Evolutionary conservation across 2,113 vertebrate genomes (phyloP), one percentile per base, ranked within the genome.

Genomic region (Aptenodytes patagonicus): DNA sequence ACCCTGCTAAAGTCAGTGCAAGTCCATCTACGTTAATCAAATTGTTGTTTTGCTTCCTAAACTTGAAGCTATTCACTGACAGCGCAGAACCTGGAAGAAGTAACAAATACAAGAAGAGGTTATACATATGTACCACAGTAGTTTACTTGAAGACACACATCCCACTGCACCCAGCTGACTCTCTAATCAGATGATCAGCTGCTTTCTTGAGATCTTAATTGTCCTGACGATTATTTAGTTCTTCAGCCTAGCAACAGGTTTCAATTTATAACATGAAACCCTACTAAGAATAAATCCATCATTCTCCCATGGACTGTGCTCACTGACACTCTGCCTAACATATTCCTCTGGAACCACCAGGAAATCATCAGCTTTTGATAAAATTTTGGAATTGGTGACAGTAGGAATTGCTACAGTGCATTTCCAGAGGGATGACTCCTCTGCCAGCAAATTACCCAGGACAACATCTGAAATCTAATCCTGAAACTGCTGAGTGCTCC

Each of bases 211-310:
- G 54, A 65, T 77, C 73, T 70, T 91, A 71, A 49, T 57, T 88
- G 34, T 78, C 55, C 58, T 65, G 73, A 40, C 44, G 82, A 90
- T 65, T 93, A 84, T 94, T 93, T 95, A 89, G 87, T 93, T 92
- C 83, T 90, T 83, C 76, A 93, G 58, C 58, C 79, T 79, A 89
- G 81, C 81, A 91, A 96, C 73, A 89, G 69, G 69, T 84, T 96
- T 70, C 84, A 68, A 58, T 77, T 58, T 79, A 89, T 89, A 95
- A 83, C 69, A 87, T 38, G 25, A 95, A 94, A 82, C 54, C 24
- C 42, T 61, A 55, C 31, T 60, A 93, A 22, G 71, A 87, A 88
- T 66, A 87, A 95, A 93, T 83, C 70, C 31, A 90, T 94, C 36
- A 60, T 90, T 72, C 46, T 88, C 54, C 36, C 5, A 18, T 29